phyloP scores from a whole-genome alignment of 2,888 invertebrate genomes.

The Apamea epomidion region DNA sequence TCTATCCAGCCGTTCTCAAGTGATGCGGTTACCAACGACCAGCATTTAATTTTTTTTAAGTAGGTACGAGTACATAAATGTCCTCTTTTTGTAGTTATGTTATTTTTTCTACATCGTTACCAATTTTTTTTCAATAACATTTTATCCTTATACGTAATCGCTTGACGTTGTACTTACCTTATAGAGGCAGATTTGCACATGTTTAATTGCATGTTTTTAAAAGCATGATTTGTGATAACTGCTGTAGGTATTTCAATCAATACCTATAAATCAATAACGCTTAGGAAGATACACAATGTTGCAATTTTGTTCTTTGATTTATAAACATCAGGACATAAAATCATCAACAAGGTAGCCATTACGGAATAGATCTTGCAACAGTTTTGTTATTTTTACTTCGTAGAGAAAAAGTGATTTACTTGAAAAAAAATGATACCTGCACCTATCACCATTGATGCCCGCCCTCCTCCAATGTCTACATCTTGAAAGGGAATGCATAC shows the following conservation, averaged over 20 bases:
- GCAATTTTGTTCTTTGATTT: not conserved
- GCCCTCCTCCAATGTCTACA: conserved; percentile 3
- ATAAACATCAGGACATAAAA: not conserved
- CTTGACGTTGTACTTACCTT: not conserved
- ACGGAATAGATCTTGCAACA: too few species aligned
- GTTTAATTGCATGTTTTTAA: not conserved
- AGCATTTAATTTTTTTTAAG: not conserved
- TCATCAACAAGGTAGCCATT: not conserved
- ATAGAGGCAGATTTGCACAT: not conserved
- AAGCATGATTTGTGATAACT: not conserved
- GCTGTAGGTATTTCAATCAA: not conserved
- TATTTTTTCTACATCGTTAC: not conserved
- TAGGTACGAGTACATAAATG: too few species aligned
- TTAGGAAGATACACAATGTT: not conserved
- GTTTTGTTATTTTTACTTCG: not conserved
- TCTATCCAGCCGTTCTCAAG: not conserved
- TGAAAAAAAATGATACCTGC: not conserved
- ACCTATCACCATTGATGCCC: not conserved
- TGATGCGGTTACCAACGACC: not conserved
- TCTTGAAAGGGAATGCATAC: conserved; percentile 5
- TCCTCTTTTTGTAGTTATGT: not conserved
- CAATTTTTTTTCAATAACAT: not conserved
- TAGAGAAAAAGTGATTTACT: not conserved
- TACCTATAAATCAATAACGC: not conserved
- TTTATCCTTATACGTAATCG: not conserved